A percentile compares a stretch with the other conserved stretches of the same genome.
These are phyloP conservation scores for Napeogenes inachia DNA, from an alignment of 2,888 invertebrate genomes.

Conservation along the genomic window DNA sequence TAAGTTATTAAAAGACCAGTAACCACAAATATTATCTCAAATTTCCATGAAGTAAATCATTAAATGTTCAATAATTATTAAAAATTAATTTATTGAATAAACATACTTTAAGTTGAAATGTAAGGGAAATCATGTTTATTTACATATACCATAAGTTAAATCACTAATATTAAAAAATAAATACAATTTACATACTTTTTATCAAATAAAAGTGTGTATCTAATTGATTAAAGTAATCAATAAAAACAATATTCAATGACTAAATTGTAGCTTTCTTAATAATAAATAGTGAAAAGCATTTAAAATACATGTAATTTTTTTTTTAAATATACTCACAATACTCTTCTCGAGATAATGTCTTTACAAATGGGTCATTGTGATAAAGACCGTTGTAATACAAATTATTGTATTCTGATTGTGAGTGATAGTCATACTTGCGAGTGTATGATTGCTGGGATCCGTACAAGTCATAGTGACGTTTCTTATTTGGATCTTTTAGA, in stretches of 20 bases:
- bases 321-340: slow-evolving; percentile 80
- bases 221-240: too few species aligned
- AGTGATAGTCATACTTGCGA: slow-evolving; percentile 76
- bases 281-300: neutral
- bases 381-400: slow-evolving; percentile 92
- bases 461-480: slow-evolving; percentile 87
- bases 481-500: slow-evolving; percentile 86
- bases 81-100: too few species aligned
- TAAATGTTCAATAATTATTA: too few species aligned
- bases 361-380: slow-evolving; percentile 89
- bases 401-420: slow-evolving; percentile 84
- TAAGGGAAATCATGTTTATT: neutral
- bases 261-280: neutral
- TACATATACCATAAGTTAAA: too few species aligned
- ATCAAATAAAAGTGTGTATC: slow-evolving; percentile 6
- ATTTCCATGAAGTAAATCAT: too few species aligned
- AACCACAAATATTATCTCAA: too few species aligned
- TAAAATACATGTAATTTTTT: too few species aligned
- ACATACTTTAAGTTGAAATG: neutral
- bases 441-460: slow-evolving; percentile 80
- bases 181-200: neutral
- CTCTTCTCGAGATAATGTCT: slow-evolving; percentile 84
- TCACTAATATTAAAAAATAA: too few species aligned
- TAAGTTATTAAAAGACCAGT: too few species aligned
- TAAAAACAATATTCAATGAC: neutral